Base-by-base conservation (phyloP, 1,140 invertebrate genomes). In the Phenacoccus solenopsis region DNA sequence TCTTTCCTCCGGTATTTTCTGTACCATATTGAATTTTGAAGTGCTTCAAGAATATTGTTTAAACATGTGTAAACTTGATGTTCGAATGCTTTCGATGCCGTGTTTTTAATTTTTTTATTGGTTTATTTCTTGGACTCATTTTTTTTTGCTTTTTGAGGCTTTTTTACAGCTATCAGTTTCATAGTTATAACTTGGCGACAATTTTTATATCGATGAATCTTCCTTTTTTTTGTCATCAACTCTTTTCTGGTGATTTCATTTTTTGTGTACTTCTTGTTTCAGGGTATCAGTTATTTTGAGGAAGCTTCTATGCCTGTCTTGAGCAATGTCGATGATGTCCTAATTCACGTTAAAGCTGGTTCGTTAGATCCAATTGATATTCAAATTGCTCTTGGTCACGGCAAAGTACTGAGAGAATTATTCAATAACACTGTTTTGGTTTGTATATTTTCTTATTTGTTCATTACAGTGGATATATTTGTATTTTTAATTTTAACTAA, bases 321-420 rank as follows among this genome's bases (percentile, higher is more conserved):
- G 38, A 78, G 81, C 72, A 77, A 75, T n/a, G 79, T 83, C 1
- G 81, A 87, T 72, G 83, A 88, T 73, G 76, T 89, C 67, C 74
- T 88, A 67, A 81, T 89, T 57, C 83, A 86, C 80, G 86, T 89
- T 1, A 84, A 84, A 75, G 85, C 86, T 30, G 81, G 83, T 9
- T 83, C 85, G 5, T 76, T 89, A 59, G 84, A 87, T 73, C 76
- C 82, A 64, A 77, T 88, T n/a, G 87, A 89, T 76, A 77, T 83
- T 35, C 82, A 83, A 77, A 84, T 89, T 74, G 84, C 83, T 72
- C 76, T 74, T 38, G 87, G 87, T 16, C 88, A 88, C 74, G 85
- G 84, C 0, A 81, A 78, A 74, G 77, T 78, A 22, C 79, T 87
- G 35, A 77, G 87, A 73, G 80, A 75, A 75, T 77, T 84, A 32